Percentiles rank a stretch among this genome's conserved stretches.
phyloP scores from a whole-genome alignment of 2,113 vertebrate genomes.

The Gymnobelideus leadbeateri region DNA sequence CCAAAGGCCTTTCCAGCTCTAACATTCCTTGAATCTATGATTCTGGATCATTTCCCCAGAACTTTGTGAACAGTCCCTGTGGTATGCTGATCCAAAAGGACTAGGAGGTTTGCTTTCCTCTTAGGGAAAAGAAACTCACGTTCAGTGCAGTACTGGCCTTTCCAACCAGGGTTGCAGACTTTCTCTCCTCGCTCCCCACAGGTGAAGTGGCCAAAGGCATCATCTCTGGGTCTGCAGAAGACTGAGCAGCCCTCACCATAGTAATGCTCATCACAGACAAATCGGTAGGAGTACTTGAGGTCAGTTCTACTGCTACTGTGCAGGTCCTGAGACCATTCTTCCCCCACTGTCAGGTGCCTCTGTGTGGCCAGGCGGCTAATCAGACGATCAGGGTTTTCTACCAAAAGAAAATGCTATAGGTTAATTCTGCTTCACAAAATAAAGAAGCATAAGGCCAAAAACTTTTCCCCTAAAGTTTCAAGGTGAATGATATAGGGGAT shows the following conservation, averaged over 20 bases:
- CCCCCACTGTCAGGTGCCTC: slow-evolving; percentile 95
- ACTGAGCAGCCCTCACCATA: slow-evolving; percentile 98
- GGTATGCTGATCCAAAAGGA: not conserved
- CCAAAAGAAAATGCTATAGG: not conserved
- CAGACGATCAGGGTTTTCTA: slow-evolving; percentile 95
- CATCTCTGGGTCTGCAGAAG: slow-evolving; percentile 96
- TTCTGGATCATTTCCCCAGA: no score
- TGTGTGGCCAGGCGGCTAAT: slow-evolving; percentile 97
- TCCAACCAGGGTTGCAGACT: slow-evolving; percentile 97
- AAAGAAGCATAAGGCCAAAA: fast-evolving
- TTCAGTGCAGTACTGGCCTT: slow-evolving; percentile 97
- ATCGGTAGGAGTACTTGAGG: slow-evolving; percentile 97
- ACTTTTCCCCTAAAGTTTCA: not conserved
- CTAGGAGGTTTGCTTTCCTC: not conserved
- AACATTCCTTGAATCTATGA: not conserved
- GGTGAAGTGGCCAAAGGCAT: slow-evolving; percentile 97
- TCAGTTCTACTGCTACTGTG: slow-evolving; percentile 93
- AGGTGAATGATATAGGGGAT: fast-evolving
- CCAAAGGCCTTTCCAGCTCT: not conserved
- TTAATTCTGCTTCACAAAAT: not conserved
- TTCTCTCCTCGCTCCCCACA: slow-evolving; percentile 97
- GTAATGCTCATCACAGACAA: slow-evolving; percentile 97
- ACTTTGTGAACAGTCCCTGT: not conserved
- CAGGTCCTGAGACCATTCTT: slow-evolving; percentile 97
- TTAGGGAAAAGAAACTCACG: slow-evolving; percentile 86